Base-by-base conservation (phyloP, 2,888 invertebrate species). In the Sphaerophoria rueppellii region DNA sequence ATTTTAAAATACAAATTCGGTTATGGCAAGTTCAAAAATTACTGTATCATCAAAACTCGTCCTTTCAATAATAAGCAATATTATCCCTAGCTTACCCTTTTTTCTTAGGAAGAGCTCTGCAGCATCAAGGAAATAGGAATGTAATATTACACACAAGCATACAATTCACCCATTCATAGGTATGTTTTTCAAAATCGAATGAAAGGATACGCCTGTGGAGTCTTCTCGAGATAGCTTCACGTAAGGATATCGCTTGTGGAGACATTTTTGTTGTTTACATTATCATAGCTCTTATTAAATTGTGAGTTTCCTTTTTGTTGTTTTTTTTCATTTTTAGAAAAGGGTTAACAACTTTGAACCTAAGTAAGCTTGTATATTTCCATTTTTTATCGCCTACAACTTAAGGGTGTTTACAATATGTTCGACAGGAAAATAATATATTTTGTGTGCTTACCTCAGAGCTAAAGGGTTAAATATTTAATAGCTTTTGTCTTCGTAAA, bases 321-420 rank as follows among this genome's bases (percentile, higher is more conserved):
- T 40, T 60, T 60, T 60, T 24, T 24, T 1, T 24, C 24, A 24
- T 24, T 24, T 2, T 24, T 1, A 24, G 60, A 60, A 43, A 60
- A 60, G 43, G 60, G 60, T 60, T 43, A 37, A 37, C 57, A 57
- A 57, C 14, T 57, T 57, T 14, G 7, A 57, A 57, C 7, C 35
- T 2, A 2, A 57, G 9, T 4, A 37, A 35, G n/a, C 34, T 0
- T 55, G 12, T 4, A 43, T 9, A 9, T 43, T 4, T 35, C 35
- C 6, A n/a, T 55, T 34, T 34, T 34, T 55, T 55, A 24, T 24
- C 24, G 24, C 24, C 24, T 24, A 50, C 5, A 50, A 50, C 12
- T 6, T 4, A 16, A 50, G 16, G 9, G 43, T 43, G 43, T 43
- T 43, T 43, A 43, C 43, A 43, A 5, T 43, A 43, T 43, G 9